Percentiles rank a stretch among this genome's conserved stretches.
Evolutionary conservation across 1,140 invertebrate genomes (phyloP).

Genomic region (Ostrea edulis): DNA sequence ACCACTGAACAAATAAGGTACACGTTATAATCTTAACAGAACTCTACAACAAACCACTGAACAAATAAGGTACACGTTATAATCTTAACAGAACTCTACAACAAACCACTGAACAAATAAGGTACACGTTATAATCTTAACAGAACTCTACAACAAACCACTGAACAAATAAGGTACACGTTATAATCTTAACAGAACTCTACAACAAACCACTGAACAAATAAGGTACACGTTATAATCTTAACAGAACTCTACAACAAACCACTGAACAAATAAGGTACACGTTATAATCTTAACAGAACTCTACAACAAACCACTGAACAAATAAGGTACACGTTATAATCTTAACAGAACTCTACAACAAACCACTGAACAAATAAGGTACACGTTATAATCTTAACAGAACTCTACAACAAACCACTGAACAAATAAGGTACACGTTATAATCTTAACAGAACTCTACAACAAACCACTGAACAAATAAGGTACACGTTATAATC

Average conservation of each 20-base stretch:
- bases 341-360: conserved; percentile 86
- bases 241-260: conserved; percentile 87
- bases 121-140: no score
- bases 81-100: conserved; percentile 86
- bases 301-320: conserved; percentile 88
- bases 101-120: conserved; percentile 89
- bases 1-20: conserved; percentile 89
- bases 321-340: no score
- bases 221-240: no score
- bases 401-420: conserved; percentile 86
- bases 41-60: conserved; percentile 88
- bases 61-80: no score
- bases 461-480: conserved; percentile 89
- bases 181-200: conserved; percentile 84
- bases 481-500: no score
- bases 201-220: conserved; percentile 89
- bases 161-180: conserved; percentile 91
- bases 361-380: conserved; percentile 89
- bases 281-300: no score
- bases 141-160: conserved; percentile 86
- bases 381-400: no score
- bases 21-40: no score
- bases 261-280: conserved; percentile 89
- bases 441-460: conserved; percentile 84
- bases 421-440: conserved; percentile 91